Base-by-base conservation (phyloP, 2,888 invertebrate genomes). In the Ecdyonurus torrentis region DNA sequence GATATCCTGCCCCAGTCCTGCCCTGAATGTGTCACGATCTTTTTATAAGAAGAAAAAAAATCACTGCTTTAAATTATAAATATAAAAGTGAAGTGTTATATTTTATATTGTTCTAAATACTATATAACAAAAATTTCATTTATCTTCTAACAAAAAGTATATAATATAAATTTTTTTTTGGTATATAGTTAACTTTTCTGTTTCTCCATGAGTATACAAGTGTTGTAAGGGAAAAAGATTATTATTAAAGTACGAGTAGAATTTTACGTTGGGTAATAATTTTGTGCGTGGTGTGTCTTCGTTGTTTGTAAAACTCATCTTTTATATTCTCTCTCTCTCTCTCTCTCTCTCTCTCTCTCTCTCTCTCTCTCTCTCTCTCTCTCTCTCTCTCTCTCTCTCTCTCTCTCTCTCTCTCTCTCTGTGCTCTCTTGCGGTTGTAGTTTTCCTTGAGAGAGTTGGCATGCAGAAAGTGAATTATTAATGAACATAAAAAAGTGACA, bases 301-400 rank as follows among this genome's bases (percentile, higher is more conserved):
- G 7, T 37, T 37, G 37, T 37, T 37, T 37, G 37, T 37, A 15
- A 37, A 37, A 37, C 37, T 37, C 37, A 37, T 37, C 37, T 64
- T 63, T 63, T 60, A 62, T 63, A n/a, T 63, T 64, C 65, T 63
- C 59, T 64, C 65, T 66, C 66, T 66, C 68, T 66, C 65, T 68
- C 69, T 37, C 19, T 64, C 63, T 63, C 60, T 63, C 63, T 20
- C 64, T 64, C 65, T 63, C 59, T 64, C 65, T 66, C 66, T 66
- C 68, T 66, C 65, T 68, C 69, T 37, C 20, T 64, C 63, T 63
- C 60, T 63, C 63, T 20, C 64, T 64, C 65, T 63, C 59, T 64
- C 65, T 66, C 66, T 66, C 68, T 66, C 65, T 68, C 69, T 37
- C n/a, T n/a, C n/a, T n/a, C n/a, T n/a, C n/a, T 64, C 63, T 63